Evolutionary conservation across 2,888 invertebrate genomes (phyloP).

Genomic region (Drosophila barbarae): DNA sequence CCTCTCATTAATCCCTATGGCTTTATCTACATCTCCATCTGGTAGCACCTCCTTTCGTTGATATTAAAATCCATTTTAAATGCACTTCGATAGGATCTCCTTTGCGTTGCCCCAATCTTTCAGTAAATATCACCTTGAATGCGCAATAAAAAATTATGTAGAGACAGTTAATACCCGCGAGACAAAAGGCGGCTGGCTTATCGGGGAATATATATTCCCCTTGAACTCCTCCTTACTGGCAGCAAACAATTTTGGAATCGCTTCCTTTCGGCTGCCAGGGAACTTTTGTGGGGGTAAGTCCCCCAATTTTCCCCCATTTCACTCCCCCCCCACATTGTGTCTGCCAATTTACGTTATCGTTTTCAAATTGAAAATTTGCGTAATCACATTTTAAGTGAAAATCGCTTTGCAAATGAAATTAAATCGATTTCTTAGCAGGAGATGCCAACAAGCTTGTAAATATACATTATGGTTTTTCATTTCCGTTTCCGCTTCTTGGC

Average conservation of each 20-base stretch:
- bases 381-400: constrained; percentile 77
- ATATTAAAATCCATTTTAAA: constrained; percentile 4
- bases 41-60: neutral
- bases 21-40: constrained; percentile 18
- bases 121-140: constrained; percentile 12
- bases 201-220: constrained; percentile 15
- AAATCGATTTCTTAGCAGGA: constrained; percentile 62
- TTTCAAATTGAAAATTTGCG: constrained; percentile 77
- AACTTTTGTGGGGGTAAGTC: constrained; percentile 5
- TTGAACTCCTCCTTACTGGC: constrained; percentile 1
- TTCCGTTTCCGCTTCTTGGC: constrained; percentile 54
- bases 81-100: constrained; percentile 11
- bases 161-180: constrained; percentile 47
- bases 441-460: constrained; percentile 24
- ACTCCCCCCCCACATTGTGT: neutral
- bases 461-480: constrained; percentile 62
- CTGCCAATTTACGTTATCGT: constrained; percentile 68
- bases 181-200: constrained; percentile 46
- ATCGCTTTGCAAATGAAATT: constrained; percentile 71
- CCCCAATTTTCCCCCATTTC: constrained; percentile 1
- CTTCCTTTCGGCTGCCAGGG: constrained; percentile 35
- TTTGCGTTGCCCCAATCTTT: neutral
- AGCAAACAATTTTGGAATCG: constrained; percentile 41
- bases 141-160: constrained; percentile 36
- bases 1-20: constrained; percentile 1